Evolutionary conservation across 2,797 vertebrate genomes (phyloP).

Genomic region (Mus minutoides): DNA sequence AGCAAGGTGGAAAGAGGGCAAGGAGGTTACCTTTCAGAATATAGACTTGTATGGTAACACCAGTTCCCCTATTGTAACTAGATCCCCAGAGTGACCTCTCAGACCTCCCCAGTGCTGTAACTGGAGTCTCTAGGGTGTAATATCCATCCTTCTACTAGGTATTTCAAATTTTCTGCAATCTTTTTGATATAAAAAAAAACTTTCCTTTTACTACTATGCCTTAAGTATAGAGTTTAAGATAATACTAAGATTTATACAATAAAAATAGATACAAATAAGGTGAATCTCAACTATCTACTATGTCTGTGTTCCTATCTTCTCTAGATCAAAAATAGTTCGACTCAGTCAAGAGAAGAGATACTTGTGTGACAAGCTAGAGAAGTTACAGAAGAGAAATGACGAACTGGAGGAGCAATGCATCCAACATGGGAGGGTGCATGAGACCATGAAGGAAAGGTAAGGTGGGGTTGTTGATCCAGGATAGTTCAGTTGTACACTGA

Average conservation of each 20-base stretch:
- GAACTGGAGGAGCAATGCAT: slow-evolving; percentile 95
- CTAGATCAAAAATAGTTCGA: slow-evolving; percentile 91
- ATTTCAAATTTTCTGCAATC: slow-evolving; percentile 5
- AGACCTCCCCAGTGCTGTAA: background rate
- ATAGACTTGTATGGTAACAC: background rate
- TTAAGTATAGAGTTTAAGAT: slow-evolving; percentile 73
- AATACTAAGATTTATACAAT: slow-evolving; percentile 68
- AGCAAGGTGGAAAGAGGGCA: background rate
- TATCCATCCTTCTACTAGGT: background rate
- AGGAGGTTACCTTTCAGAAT: background rate
- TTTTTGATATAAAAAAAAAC: slow-evolving; percentile 11
- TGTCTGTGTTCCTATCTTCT: slow-evolving; percentile 79
- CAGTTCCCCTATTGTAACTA: background rate
- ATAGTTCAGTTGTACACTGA: background rate
- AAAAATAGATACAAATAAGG: slow-evolving; percentile 58
- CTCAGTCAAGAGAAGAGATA: slow-evolving; percentile 92
- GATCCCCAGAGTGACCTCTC: background rate
- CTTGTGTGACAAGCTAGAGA: slow-evolving; percentile 89
- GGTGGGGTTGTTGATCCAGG: slow-evolving; percentile 53
- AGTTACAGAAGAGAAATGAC: slow-evolving; percentile 90
- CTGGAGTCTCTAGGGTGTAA: background rate
- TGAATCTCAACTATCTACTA: slow-evolving; percentile 81
- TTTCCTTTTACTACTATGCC: background rate
- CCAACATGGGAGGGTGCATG: slow-evolving; percentile 94
- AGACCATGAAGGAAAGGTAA: slow-evolving; percentile 96